A percentile compares a stretch with the other conserved stretches of the same genome.
Evolutionary conservation across 2,797 vertebrate species (phyloP).

Genomic region (Siniperca obscura): DNA sequence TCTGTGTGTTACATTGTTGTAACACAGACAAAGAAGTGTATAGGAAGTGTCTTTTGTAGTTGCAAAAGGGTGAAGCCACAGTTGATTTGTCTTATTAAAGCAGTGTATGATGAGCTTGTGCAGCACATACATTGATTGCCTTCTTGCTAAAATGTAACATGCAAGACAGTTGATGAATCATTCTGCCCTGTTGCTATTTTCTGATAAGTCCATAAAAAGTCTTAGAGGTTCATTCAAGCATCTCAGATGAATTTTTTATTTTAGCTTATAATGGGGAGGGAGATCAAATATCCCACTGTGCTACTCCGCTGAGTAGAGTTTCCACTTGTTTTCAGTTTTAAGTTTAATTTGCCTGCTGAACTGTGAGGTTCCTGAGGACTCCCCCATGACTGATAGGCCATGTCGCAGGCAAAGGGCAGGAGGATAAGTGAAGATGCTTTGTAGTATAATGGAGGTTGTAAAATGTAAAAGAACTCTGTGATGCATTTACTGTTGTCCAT

Average conservation of each 20-base stretch:
- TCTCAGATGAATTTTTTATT: background rate
- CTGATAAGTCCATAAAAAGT: conserved; percentile 4
- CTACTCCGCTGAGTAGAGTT: conserved; percentile 18
- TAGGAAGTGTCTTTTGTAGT: background rate
- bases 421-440: conserved; percentile 72
- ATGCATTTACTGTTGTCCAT: conserved; percentile 75
- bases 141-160: background rate
- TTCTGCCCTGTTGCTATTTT: background rate
- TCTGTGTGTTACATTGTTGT: background rate
- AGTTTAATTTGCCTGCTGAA: conserved; percentile 46
- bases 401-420: conserved; percentile 70
- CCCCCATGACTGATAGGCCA: conserved; percentile 56
- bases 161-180: background rate
- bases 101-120: background rate
- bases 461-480: conserved; percentile 78
- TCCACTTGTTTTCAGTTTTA: conserved; percentile 26
- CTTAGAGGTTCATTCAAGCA: background rate
- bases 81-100: background rate
- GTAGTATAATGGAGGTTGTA: conserved; percentile 75
- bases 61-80: background rate
- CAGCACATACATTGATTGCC: background rate
- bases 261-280: background rate
- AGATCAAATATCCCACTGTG: background rate
- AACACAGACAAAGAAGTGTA: background rate
- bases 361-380: conserved; percentile 22